Conservation (phyloP, 1,140 invertebrate species). For the Odontomachus brunneus region DNA sequence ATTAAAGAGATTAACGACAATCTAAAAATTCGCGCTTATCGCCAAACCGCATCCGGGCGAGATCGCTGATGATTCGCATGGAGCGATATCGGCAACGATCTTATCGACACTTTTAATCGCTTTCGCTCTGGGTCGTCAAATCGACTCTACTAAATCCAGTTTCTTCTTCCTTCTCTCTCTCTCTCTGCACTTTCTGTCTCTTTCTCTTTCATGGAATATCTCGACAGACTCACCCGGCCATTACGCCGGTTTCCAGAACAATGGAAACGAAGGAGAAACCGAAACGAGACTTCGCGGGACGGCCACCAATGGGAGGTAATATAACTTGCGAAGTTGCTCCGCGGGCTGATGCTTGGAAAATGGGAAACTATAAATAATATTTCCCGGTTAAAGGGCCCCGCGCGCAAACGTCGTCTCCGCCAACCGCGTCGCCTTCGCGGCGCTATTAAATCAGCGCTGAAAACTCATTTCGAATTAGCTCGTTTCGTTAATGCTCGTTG, state of each 20-base stretch:
- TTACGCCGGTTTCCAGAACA: neutral
- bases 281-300: conserved; percentile 31
- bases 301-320: conserved; percentile 24
- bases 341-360: conserved; percentile 23
- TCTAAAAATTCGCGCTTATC: neutral
- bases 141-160: neutral
- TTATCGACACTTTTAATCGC: conserved; percentile 18
- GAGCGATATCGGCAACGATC: neutral
- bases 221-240: no score
- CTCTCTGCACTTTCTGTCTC: no score
- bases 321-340: conserved; percentile 62
- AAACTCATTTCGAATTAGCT: neutral
- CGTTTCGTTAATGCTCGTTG: neutral
- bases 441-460: conserved; percentile 2
- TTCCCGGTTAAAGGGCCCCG: conserved; percentile 30
- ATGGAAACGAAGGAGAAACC: conserved; percentile 17
- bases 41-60: neutral
- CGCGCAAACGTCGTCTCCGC: no score
- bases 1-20: neutral
- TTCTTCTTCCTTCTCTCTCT: neutral
- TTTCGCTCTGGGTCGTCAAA: neutral
- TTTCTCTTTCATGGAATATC: no score
- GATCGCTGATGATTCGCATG: neutral
- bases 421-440: neutral
- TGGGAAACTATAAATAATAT: conserved; percentile 52